phyloP scores from a whole-genome alignment of 2,888 invertebrate genomes.

The Stratiomys singularior region DNA sequence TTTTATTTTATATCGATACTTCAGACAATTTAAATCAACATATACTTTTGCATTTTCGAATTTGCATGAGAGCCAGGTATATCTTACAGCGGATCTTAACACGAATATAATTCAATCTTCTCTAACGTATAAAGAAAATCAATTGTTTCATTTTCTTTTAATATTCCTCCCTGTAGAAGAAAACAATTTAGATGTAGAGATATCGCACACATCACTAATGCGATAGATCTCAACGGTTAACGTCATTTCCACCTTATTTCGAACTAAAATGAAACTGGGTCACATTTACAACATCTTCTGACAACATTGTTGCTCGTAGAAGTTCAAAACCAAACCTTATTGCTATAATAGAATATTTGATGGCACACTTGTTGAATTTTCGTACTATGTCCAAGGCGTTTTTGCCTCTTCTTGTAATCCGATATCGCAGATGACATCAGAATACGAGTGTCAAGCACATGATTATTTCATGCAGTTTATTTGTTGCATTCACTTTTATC shows the following conservation, averaged over 20 bases:
- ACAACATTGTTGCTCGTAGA: background rate
- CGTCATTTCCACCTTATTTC: background rate
- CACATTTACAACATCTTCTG: background rate
- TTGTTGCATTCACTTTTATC: background rate
- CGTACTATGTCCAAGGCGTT: background rate
- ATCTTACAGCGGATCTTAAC: background rate
- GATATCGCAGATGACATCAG: too few relatives aligned
- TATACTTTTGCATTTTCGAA: background rate
- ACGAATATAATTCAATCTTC: background rate
- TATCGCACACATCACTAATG: slow-evolving; percentile 4
- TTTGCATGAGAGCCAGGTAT: slow-evolving; percentile 1
- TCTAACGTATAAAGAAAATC: too few relatives aligned
- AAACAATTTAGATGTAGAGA: background rate
- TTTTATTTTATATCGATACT: background rate
- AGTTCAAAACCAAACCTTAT: slow-evolving; percentile 3
- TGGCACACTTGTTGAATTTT: slow-evolving; percentile 7
- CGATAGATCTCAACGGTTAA: background rate
- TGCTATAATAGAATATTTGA: background rate
- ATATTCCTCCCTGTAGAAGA: too few relatives aligned
- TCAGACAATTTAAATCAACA: background rate
- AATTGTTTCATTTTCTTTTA: too few relatives aligned
- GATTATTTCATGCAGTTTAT: background rate
- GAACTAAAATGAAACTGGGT: background rate
- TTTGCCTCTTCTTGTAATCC: too few relatives aligned
- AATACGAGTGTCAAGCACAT: too few relatives aligned